Conservation (phyloP, 2,888 invertebrate genomes). For the Ypsolopha sequella region DNA sequence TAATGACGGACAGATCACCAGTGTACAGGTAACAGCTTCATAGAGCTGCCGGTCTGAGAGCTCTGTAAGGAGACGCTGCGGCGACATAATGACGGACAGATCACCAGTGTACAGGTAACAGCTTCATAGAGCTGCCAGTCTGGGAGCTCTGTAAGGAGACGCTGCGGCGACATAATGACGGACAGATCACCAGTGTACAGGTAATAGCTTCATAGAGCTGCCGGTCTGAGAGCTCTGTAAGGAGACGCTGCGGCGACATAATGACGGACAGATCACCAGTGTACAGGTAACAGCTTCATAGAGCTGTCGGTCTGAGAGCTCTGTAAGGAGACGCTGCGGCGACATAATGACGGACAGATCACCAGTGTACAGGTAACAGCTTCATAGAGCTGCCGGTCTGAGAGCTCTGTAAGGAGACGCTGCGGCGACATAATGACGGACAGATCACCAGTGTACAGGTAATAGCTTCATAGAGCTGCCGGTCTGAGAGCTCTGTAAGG, state of each 20-base stretch:
- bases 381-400: constrained; percentile 96
- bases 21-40: constrained; percentile 71
- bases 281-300: constrained; percentile 77
- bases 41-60: constrained; percentile 98
- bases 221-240: too few species aligned
- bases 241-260: too few species aligned
- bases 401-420: constrained; percentile 84
- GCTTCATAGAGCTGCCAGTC: constrained; percentile 93
- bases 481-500: constrained; percentile 92
- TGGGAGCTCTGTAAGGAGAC: constrained; percentile 90
- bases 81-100: constrained; percentile 35
- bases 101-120: constrained; percentile 39
- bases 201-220: too few species aligned
- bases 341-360: constrained; percentile 39
- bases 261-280: too few species aligned
- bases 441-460: constrained; percentile 40
- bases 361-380: constrained; percentile 63
- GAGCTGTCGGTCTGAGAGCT: constrained; percentile 97
- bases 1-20: constrained; percentile 39
- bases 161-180: constrained; percentile 32
- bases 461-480: constrained; percentile 93
- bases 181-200: constrained; percentile 37
- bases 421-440: constrained; percentile 35
- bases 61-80: constrained; percentile 75
- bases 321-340: constrained; percentile 72